A percentile compares a stretch with the other conserved stretches of the same genome.
Evolutionary conservation across 2,113 vertebrate genomes (phyloP).

Genomic region (Periophthalmus modestus): DNA sequence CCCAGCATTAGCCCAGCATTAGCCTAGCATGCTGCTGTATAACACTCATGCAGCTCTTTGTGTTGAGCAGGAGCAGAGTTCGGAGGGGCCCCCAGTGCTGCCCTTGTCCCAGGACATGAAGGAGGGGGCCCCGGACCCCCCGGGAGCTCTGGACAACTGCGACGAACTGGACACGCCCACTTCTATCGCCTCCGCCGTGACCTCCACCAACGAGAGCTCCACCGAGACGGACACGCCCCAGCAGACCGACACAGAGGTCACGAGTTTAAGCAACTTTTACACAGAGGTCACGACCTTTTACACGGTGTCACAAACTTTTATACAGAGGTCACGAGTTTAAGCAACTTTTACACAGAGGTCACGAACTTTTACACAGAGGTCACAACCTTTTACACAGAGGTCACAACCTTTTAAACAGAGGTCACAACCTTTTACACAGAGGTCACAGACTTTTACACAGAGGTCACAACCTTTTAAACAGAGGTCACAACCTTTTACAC

Average conservation of each 20-base stretch:
- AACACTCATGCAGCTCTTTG: not conserved
- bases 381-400: too few relatives aligned
- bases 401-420: too few relatives aligned
- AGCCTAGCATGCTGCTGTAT: not conserved
- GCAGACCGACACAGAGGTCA: constrained; percentile 72
- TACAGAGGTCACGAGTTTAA: too few relatives aligned
- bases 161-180: constrained; percentile 92
- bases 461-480: too few relatives aligned
- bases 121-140: constrained; percentile 82
- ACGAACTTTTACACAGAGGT: too few relatives aligned
- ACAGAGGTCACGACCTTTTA: too few relatives aligned
- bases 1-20: too few relatives aligned
- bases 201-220: constrained; percentile 89
- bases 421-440: too few relatives aligned
- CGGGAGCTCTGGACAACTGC: constrained; percentile 81
- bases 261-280: constrained; percentile 1
- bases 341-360: too few relatives aligned
- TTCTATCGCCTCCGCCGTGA: constrained; percentile 88
- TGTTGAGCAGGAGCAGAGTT: constrained; percentile 85
- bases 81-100: constrained; percentile 86
- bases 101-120: constrained; percentile 84
- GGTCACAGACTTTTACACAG: too few relatives aligned
- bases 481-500: too few relatives aligned
- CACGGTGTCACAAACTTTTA: too few relatives aligned
- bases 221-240: constrained; percentile 85